Conservation (phyloP, 2,113 vertebrate species). For the Microtus ochrogaster region DNA sequence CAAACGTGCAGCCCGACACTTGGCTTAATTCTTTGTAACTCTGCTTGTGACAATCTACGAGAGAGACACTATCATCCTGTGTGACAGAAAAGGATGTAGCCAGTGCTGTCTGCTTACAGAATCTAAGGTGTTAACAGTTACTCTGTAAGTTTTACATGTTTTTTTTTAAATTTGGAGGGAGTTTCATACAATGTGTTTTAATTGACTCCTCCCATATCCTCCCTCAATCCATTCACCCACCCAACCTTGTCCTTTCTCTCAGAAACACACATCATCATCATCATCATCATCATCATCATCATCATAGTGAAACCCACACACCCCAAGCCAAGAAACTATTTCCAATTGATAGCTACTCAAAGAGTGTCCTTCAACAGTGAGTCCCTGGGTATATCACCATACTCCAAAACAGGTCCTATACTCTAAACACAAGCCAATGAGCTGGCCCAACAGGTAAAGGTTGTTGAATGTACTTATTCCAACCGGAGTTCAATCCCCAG, state of each 20-base stretch:
- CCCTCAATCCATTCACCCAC: not conserved
- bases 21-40: not conserved
- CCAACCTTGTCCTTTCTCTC: not conserved
- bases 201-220: not conserved
- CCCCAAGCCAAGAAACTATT: not conserved
- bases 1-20: not conserved
- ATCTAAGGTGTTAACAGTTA: not conserved
- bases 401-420: not conserved
- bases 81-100: not conserved
- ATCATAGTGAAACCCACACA: not conserved
- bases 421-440: not conserved
- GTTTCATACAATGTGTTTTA: not conserved
- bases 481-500: not conserved
- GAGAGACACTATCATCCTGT: not conserved
- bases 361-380: not conserved
- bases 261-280: no score
- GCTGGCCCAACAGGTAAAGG: not conserved
- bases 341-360: not conserved
- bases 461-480: not conserved
- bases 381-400: not conserved
- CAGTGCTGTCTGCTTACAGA: not conserved
- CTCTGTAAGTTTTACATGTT: not conserved
- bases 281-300: no score
- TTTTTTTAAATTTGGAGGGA: not conserved
- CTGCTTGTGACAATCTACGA: not conserved